A percentile compares a stretch with the other conserved stretches of the same genome.
phyloP scores from a whole-genome alignment of 2,797 vertebrate genomes.

The Fringilla coelebs region DNA sequence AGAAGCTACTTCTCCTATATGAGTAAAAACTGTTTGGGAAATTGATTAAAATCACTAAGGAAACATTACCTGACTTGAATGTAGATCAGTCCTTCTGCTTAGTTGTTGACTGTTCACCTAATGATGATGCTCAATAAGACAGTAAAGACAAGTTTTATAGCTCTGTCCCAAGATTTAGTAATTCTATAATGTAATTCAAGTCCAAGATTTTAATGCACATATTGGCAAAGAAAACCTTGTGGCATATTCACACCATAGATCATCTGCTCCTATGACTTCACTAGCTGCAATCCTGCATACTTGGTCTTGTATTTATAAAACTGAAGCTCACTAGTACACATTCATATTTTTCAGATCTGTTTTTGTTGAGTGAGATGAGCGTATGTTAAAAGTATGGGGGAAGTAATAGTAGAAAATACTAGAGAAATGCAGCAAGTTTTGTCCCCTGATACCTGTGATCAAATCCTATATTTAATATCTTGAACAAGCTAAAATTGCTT shows the following conservation, averaged over 20 bases:
- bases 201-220: conserved; percentile 61
- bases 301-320: conserved; percentile 51
- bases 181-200: conserved; percentile 57
- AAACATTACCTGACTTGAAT: conserved; percentile 14
- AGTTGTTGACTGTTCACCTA: conserved; percentile 55
- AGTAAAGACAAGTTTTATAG: conserved; percentile 54
- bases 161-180: conserved; percentile 49
- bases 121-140: conserved; percentile 31
- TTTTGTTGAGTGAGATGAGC: not conserved
- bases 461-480: conserved; percentile 8
- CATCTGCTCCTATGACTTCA: conserved; percentile 55
- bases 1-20: not conserved
- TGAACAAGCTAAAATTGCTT: conserved; percentile 61
- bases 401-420: not conserved
- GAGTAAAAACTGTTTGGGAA: not conserved
- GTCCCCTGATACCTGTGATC: not conserved
- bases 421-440: not conserved
- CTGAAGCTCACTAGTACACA: conserved; percentile 19
- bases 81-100: conserved; percentile 46
- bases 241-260: conserved; percentile 35
- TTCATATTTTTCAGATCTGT: conserved; percentile 12
- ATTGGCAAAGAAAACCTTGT: conserved; percentile 51
- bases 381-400: not conserved
- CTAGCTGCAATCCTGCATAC: conserved; percentile 8
- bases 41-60: conserved; percentile 7